These are phyloP conservation scores for Aegypius monachus DNA, from an alignment of 2,113 vertebrate species.

Conservation along the genomic window DNA sequence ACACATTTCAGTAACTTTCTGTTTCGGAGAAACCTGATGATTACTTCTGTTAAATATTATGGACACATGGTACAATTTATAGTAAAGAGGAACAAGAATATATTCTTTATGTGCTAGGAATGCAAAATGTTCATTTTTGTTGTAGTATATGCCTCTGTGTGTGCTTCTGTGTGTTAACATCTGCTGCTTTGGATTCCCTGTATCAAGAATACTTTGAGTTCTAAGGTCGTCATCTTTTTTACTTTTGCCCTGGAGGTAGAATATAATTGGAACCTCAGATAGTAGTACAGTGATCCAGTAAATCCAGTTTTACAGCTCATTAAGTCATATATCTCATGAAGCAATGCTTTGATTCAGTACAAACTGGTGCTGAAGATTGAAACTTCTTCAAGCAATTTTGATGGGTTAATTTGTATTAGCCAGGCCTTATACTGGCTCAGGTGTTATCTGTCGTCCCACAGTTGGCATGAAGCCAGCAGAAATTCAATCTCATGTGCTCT, in stretches of 20 bases:
- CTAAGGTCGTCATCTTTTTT: background rate
- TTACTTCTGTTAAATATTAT: background rate
- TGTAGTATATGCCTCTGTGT: background rate
- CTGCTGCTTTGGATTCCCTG: background rate
- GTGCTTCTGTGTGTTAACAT: background rate
- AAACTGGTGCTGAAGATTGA: background rate
- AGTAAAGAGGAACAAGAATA: background rate
- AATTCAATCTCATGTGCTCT: background rate
- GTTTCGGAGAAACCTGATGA: background rate
- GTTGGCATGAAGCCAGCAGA: background rate
- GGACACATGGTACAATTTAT: background rate
- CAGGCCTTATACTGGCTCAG: background rate
- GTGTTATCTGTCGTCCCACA: background rate
- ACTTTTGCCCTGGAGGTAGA: background rate
- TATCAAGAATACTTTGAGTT: background rate
- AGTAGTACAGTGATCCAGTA: background rate
- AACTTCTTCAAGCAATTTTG: background rate
- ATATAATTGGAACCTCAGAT: background rate
- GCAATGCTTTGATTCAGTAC: background rate
- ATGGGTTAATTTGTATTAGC: background rate
- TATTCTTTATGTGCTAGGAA: background rate
- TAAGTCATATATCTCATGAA: background rate
- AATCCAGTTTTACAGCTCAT: background rate
- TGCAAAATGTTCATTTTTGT: background rate
- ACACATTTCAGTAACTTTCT: background rate